Conservation (phyloP, 1,140 invertebrate species). For the Vanessa atalanta region DNA sequence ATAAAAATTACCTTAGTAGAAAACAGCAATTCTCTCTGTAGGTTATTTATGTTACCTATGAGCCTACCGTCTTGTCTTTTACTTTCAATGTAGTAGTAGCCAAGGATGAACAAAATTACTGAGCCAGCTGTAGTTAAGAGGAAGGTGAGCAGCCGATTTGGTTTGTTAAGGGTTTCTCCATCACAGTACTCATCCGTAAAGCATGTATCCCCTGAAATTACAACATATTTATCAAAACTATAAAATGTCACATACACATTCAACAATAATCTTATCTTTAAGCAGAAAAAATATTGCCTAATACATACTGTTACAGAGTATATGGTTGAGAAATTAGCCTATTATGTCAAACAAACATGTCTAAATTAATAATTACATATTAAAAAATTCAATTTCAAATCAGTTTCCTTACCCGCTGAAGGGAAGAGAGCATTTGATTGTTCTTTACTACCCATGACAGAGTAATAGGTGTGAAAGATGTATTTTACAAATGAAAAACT, state of each 20-base stretch:
- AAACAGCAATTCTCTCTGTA: constrained; percentile 77
- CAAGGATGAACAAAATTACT: constrained; percentile 86
- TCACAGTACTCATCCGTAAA: constrained; percentile 70
- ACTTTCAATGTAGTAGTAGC: constrained; percentile 89
- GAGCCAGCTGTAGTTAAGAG: constrained; percentile 84
- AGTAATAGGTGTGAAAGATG: constrained; percentile 53
- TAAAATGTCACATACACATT: background rate
- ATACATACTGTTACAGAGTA: background rate
- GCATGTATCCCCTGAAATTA: constrained; percentile 64
- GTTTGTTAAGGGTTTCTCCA: constrained; percentile 54
- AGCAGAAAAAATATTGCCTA: background rate
- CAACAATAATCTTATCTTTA: constrained; percentile 4
- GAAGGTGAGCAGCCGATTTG: constrained; percentile 74
- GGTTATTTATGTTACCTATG: constrained; percentile 75
- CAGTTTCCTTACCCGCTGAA: constrained; percentile 55
- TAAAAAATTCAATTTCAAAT: background rate
- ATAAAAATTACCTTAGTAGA: constrained; percentile 68
- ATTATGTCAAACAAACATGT: too few species aligned
- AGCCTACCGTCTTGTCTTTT: constrained; percentile 82
- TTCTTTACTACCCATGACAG: constrained; percentile 55
- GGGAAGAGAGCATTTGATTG: constrained; percentile 61
- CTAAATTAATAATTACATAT: background rate
- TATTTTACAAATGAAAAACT: constrained; percentile 64
- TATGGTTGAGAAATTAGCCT: background rate
- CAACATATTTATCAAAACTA: background rate